A percentile compares a stretch with the other conserved stretches of the same genome.
Conservation (phyloP, 2,888 invertebrate species). For the Hoplodrina blanda region DNA sequence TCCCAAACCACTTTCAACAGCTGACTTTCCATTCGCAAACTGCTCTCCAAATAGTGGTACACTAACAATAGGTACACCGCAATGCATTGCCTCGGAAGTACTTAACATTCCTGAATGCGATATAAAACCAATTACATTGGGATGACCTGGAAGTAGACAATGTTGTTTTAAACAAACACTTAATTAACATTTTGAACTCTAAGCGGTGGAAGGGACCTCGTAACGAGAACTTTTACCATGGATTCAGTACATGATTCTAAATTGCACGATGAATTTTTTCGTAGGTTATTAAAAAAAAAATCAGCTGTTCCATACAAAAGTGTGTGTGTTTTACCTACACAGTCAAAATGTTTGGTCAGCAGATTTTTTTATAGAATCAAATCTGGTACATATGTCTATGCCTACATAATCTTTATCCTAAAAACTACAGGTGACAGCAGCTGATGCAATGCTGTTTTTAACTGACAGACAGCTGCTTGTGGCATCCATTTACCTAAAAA, state of each 20-base stretch:
- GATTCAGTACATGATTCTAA: no score
- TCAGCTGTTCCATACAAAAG: no score
- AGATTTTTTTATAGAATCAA: no score
- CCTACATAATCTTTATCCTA: not conserved
- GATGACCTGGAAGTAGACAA: slow-evolving; percentile 79
- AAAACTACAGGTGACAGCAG: not conserved
- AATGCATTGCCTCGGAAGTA: slow-evolving; percentile 86
- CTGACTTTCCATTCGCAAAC: slow-evolving; percentile 83
- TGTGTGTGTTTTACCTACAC: no score
- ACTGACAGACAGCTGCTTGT: slow-evolving; percentile 91
- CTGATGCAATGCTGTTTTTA: not conserved
- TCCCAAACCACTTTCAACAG: slow-evolving; percentile 83
- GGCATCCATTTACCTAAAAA: slow-evolving; percentile 93
- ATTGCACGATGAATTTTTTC: no score
- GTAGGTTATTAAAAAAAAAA: no score
- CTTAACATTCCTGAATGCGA: slow-evolving; percentile 89
- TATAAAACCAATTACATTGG: slow-evolving; percentile 87
- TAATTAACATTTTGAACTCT: no score
- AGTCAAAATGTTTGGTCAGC: no score
- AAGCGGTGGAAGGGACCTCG: no score
- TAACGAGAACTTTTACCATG: no score
- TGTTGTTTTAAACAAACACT: not conserved
- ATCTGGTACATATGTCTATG: no score
- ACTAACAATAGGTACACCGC: slow-evolving; percentile 78
- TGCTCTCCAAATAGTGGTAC: slow-evolving; percentile 90